A percentile compares a stretch with the other conserved stretches of the same genome.
Conservation (phyloP, 2,113 vertebrate species). For the Riparia riparia region DNA sequence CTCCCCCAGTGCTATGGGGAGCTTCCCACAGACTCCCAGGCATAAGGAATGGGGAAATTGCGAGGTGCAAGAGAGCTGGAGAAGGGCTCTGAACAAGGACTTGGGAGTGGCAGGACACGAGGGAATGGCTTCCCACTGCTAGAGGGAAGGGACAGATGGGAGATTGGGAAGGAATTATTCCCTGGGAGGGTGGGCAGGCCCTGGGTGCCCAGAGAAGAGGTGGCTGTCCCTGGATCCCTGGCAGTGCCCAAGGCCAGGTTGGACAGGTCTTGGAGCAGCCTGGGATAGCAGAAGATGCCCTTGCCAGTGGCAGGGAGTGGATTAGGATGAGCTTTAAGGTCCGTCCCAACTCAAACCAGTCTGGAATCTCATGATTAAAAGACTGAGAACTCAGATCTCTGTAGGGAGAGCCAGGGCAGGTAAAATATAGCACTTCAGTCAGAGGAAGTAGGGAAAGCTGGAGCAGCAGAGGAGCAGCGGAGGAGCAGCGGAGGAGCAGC, state of each 20-base stretch:
- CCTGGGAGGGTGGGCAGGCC: rapidly evolving
- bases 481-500: background rate
- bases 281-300: background rate
- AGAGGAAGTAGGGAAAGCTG: background rate
- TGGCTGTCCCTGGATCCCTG: background rate
- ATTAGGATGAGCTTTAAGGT: background rate
- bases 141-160: too few species aligned
- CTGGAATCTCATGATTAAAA: background rate
- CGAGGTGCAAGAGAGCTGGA: background rate
- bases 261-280: rapidly evolving
- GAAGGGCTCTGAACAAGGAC: background rate
- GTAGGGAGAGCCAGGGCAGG: background rate
- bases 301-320: background rate
- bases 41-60: background rate
- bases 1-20: rapidly evolving
- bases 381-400: background rate
- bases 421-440: background rate
- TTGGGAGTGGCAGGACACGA: background rate
- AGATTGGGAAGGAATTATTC: background rate
- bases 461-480: background rate
- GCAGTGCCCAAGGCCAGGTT: rapidly evolving
- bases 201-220: background rate
- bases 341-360: background rate
- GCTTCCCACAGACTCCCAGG: background rate
- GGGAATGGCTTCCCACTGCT: background rate